Evolutionary conservation across 2,113 vertebrate genomes (phyloP), one percentile per base, ranked within the genome.

Genomic region (Callionymus lyra): DNA sequence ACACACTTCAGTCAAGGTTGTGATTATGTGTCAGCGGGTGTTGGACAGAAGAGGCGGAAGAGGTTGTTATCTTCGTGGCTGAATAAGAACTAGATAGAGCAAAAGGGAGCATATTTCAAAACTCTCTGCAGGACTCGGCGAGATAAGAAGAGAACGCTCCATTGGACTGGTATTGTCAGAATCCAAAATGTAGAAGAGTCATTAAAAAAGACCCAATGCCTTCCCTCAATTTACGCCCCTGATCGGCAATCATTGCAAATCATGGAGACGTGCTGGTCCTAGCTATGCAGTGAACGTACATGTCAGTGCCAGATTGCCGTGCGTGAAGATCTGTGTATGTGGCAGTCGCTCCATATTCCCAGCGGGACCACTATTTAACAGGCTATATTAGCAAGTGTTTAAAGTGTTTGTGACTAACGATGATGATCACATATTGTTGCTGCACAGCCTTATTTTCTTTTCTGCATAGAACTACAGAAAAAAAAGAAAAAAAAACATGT

Each of bases 201-300:
- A 41, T 58, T 50, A 76, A 53, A 68, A 70, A 68, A 57, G 71
- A 71, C 56, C 34, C 48, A 54, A 42, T 55, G 48, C 41, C 37
- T 31, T 45, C n/a, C 41, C 6, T 13, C 61, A 64, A 74, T 76
- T 74, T 72, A 53, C 63, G n/a, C n/a, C 46, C 40, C 2, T 15
- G 63, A 76, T 70, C 68, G 68, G 49, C 51, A 68, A 65, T 65
- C 65, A 59, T 55, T 64, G 53, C 46, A 63, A 72, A 74, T 76
- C 54, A 72, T 56, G 61, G 51, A 57, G 53, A 60, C 35, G 18
- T 14, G 47, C 31, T 74, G 59, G 68, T 59, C 59, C 18, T 59
- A 56, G 66, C 74, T 56, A 60, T 41, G 18, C 6, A 19, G 44
- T 27, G 21, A 27, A 27, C 21, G 8, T 8, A 4, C 21, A 27